Evolutionary conservation across 2,113 vertebrate genomes (phyloP).

Genomic region (Recurvirostra avosetta): DNA sequence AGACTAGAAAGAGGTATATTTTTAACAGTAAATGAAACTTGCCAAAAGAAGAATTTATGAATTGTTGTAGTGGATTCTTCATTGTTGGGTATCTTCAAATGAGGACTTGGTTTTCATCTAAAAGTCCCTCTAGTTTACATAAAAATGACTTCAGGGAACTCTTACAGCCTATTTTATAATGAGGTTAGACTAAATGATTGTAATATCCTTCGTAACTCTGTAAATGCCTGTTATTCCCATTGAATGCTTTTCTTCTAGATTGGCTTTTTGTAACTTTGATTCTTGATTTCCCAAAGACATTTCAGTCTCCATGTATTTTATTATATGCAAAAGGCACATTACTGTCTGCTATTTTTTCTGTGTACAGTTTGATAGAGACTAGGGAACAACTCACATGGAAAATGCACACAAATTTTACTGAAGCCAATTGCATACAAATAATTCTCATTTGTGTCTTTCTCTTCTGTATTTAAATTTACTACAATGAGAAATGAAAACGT

Average conservation of each 20-base stretch:
- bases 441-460: slow-evolving; percentile 16
- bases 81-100: neutral
- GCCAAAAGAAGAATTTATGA: neutral
- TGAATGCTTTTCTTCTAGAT: neutral
- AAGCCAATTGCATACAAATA: neutral
- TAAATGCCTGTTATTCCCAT: neutral
- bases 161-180: neutral
- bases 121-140: neutral
- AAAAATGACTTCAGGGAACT: neutral
- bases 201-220: neutral
- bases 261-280: neutral
- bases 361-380: slow-evolving; percentile 27
- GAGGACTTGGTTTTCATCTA: neutral
- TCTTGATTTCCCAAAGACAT: neutral
- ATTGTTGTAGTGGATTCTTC: neutral
- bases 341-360: neutral
- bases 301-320: neutral
- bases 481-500: slow-evolving; percentile 26
- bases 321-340: neutral
- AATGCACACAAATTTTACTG: slow-evolving; percentile 22
- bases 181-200: neutral
- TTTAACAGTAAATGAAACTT: neutral
- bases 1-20: neutral
- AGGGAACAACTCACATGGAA: slow-evolving; percentile 28
- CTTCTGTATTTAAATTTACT: slow-evolving; percentile 33